Percentiles rank a stretch among this genome's conserved stretches.
phyloP scores from a whole-genome alignment of 2,888 invertebrate genomes.

The Campoplex nolae region DNA sequence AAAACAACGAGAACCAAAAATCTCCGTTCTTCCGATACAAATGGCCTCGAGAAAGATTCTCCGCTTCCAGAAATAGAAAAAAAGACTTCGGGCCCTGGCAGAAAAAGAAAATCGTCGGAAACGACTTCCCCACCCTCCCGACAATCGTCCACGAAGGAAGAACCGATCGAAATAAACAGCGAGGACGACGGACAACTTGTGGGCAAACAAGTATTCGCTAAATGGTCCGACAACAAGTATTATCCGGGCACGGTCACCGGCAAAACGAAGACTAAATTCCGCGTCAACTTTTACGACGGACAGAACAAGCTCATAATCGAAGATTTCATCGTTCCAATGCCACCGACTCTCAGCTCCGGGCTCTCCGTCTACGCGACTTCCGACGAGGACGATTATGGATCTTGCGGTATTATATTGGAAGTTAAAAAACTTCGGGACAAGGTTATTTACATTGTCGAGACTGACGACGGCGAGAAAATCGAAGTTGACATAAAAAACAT shows the following conservation, averaged over 20 bases:
- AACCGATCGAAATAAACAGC: constrained; percentile 1
- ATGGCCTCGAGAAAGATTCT: constrained; percentile 63
- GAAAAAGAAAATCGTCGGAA: constrained; percentile 57
- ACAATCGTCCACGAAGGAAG: constrained; percentile 54
- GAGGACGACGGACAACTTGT: constrained; percentile 74
- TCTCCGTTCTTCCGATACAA: constrained; percentile 57
- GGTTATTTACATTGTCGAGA: constrained; percentile 77
- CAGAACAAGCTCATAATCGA: constrained; percentile 87
- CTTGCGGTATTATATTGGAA: constrained; percentile 77
- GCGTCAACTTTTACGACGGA: constrained; percentile 88
- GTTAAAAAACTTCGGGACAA: constrained; percentile 68
- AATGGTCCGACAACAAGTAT: constrained; percentile 89
- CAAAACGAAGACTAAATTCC: constrained; percentile 87
- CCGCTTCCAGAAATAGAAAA: constrained; percentile 61
- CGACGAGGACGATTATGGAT: constrained; percentile 75
- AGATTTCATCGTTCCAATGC: constrained; percentile 86
- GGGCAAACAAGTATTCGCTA: constrained; percentile 86
- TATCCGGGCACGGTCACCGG: constrained; percentile 88
- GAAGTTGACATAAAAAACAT: constrained; percentile 77
- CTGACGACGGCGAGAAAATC: constrained; percentile 75
- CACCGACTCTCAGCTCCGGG: constrained; percentile 73
- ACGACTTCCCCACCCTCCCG: constrained; percentile 44
- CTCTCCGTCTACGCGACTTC: constrained; percentile 79
- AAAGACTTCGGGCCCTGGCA: constrained; percentile 42
- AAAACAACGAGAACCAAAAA: constrained; percentile 83